phyloP scores from a whole-genome alignment of 2,797 vertebrate genomes.

The Smutsia temminckii region DNA sequence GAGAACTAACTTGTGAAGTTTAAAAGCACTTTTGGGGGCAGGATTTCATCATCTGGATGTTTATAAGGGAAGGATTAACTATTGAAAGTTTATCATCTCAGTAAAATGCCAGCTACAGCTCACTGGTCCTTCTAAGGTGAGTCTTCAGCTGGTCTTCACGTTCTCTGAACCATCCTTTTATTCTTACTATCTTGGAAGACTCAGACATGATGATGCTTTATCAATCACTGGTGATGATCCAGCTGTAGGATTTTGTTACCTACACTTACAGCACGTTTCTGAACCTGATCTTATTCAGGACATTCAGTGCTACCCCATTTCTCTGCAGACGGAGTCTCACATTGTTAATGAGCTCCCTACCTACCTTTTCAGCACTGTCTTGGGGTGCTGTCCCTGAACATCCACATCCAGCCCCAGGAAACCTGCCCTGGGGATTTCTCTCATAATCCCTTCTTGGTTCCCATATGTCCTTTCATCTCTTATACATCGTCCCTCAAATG shows the following conservation, averaged over 20 bases:
- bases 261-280: neutral
- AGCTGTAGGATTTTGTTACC: neutral
- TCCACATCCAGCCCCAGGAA: too few relatives aligned
- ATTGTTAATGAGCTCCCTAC: neutral
- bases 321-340: neutral
- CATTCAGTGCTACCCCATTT: neutral
- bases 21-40: neutral
- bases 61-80: slow-evolving; percentile 56
- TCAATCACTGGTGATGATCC: neutral
- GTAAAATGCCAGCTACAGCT: neutral
- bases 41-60: neutral
- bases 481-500: neutral
- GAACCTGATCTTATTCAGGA: neutral
- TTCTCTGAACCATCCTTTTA: neutral
- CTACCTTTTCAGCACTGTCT: neutral
- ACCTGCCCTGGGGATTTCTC: neutral
- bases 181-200: slow-evolving; percentile 44
- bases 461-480: too few relatives aligned
- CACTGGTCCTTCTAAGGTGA: slow-evolving; percentile 46
- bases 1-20: neutral
- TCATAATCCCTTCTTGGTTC: neutral
- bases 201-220: neutral
- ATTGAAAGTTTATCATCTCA: neutral
- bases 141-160: neutral
- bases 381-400: neutral